These are phyloP conservation scores for Acromyrmex heyeri DNA, from an alignment of 1,140 invertebrate genomes.

Conservation along the genomic window DNA sequence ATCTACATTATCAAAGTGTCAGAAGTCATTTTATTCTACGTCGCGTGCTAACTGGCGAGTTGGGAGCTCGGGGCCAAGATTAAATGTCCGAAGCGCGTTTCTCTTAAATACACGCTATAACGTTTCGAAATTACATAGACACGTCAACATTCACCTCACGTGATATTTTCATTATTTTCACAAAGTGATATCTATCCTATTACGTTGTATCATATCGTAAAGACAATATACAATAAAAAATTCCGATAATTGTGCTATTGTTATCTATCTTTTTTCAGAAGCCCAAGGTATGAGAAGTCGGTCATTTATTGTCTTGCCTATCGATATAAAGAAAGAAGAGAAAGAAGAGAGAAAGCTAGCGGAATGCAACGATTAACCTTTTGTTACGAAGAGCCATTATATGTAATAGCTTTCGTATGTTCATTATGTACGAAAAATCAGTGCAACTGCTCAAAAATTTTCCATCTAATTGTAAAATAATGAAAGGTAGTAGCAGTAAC, in stretches of 20 bases:
- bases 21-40: slow-evolving; percentile 42
- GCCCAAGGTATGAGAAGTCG: background rate
- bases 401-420: background rate
- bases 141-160: slow-evolving; percentile 2
- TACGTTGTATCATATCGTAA: background rate
- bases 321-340: background rate
- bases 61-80: slow-evolving; percentile 12
- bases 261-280: background rate
- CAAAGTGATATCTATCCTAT: background rate
- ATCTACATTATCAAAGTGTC: slow-evolving; percentile 56
- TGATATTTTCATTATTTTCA: slow-evolving; percentile 37
- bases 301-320: slow-evolving; percentile 4
- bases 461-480: background rate
- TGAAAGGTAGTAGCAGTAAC: background rate
- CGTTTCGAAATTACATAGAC: background rate
- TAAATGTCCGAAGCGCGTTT: slow-evolving; percentile 43
- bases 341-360: background rate
- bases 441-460: background rate
- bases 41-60: slow-evolving; percentile 54
- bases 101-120: slow-evolving; percentile 50
- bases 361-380: slow-evolving; percentile 9
- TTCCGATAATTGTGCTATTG: background rate
- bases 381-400: background rate
- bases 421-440: background rate
- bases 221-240: background rate